A percentile compares a stretch with the other conserved stretches of the same genome.
These are phyloP conservation scores for Panopea generosa DNA, from an alignment of 2,888 invertebrate genomes.

Conservation along the genomic window DNA sequence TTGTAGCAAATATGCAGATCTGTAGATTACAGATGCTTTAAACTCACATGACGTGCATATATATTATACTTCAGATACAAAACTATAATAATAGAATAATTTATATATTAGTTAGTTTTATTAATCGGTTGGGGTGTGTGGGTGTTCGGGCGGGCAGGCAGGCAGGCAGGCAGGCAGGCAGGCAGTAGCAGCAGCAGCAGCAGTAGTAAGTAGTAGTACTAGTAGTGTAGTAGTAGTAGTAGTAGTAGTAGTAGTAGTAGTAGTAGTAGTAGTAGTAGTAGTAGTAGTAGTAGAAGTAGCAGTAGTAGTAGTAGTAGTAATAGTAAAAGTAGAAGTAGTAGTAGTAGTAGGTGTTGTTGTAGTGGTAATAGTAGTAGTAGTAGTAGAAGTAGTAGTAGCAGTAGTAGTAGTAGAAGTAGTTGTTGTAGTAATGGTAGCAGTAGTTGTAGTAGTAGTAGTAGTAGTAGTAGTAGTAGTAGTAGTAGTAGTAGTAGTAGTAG, in stretches of 20 bases:
- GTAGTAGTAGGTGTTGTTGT: no score
- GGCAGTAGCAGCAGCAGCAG: not conserved
- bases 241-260: conserved; percentile 3
- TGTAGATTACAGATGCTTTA: no score
- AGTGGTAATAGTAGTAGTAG: not conserved
- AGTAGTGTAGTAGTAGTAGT: conserved; percentile 3
- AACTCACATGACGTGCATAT: no score
- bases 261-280: conserved; percentile 3
- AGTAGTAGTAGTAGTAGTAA: conserved; percentile 2
- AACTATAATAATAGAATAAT: no score
- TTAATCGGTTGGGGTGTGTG: no score
- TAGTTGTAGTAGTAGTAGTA: not conserved
- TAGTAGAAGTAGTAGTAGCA: not conserved
- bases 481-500: no score
- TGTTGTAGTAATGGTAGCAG: not conserved
- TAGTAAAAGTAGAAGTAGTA: not conserved
- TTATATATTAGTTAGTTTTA: no score
- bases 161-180: no score
- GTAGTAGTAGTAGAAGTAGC: not conserved
- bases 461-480: no score
- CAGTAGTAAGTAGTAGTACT: not conserved
- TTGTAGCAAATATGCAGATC: no score
- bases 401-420: not conserved
- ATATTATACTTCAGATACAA: conserved; percentile 1
- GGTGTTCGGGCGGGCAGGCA: no score